Conservation (phyloP, 2,888 invertebrate species). For the Patella caerulea region DNA sequence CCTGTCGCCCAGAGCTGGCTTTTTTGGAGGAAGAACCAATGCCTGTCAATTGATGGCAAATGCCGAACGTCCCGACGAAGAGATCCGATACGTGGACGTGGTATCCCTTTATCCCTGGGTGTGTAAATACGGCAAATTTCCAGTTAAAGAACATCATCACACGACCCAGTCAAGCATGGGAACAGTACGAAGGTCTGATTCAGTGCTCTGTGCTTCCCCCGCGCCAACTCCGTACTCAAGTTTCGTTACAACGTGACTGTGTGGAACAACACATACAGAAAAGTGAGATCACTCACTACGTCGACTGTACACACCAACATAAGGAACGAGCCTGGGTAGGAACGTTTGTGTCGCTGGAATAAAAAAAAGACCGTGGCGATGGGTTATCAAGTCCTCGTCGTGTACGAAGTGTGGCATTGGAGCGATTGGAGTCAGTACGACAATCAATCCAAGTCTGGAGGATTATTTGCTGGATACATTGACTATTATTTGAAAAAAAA, state of each 20-base stretch:
- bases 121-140: neutral
- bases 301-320: too few relatives aligned
- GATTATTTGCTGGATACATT: neutral
- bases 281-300: neutral
- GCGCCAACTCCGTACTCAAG: neutral
- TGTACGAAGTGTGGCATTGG: too few relatives aligned
- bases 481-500: neutral
- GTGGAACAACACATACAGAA: neutral
- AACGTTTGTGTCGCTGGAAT: too few relatives aligned
- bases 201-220: too few relatives aligned
- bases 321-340: neutral
- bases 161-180: too few relatives aligned
- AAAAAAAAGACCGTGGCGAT: too few relatives aligned
- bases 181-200: too few relatives aligned
- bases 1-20: neutral
- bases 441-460: neutral
- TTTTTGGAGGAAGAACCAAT: neutral
- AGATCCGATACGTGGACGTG: neutral
- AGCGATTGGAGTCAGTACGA: neutral
- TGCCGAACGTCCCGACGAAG: neutral
- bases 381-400: too few relatives aligned
- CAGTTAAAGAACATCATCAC: neutral
- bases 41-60: neutral
- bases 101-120: neutral
- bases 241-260: neutral